phyloP scores from a whole-genome alignment of 2,888 invertebrate genomes.

The Ochropleura plecta region DNA sequence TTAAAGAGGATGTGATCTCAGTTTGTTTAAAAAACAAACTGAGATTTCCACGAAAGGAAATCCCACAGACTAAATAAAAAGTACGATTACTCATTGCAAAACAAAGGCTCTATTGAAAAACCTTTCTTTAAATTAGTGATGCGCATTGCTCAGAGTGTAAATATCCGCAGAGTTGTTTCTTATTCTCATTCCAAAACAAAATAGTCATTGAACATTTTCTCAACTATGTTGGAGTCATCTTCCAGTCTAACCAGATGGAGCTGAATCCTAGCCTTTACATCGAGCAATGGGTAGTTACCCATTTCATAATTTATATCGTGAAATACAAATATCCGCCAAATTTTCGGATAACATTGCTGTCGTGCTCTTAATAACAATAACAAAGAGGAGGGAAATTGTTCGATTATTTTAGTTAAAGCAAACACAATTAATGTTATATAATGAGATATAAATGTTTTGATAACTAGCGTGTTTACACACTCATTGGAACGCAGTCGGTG shows the following conservation, averaged over 20 bases:
- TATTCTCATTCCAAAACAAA: neutral
- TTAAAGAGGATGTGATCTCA: neutral
- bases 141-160: neutral
- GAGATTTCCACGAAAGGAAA: neutral
- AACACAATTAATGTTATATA: slow-evolving; percentile 22
- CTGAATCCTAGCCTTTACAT: neutral
- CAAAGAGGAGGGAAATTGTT: slow-evolving; percentile 13
- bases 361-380: slow-evolving; percentile 12
- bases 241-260: neutral
- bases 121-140: slow-evolving; percentile 4
- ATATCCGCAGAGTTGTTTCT: slow-evolving; percentile 12
- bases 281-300: too few relatives aligned
- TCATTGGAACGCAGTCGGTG: slow-evolving; percentile 34
- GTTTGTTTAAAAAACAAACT: neutral
- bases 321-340: neutral
- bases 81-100: neutral
- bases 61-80: neutral
- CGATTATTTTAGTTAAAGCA: slow-evolving; percentile 22
- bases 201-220: neutral
- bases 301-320: neutral
- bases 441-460: slow-evolving; percentile 28
- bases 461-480: slow-evolving; percentile 38
- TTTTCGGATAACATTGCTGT: neutral
- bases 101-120: neutral
- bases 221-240: neutral